These are phyloP conservation scores for Streblospio benedicti DNA, from an alignment of 1,140 invertebrate genomes.

Conservation along the genomic window DNA sequence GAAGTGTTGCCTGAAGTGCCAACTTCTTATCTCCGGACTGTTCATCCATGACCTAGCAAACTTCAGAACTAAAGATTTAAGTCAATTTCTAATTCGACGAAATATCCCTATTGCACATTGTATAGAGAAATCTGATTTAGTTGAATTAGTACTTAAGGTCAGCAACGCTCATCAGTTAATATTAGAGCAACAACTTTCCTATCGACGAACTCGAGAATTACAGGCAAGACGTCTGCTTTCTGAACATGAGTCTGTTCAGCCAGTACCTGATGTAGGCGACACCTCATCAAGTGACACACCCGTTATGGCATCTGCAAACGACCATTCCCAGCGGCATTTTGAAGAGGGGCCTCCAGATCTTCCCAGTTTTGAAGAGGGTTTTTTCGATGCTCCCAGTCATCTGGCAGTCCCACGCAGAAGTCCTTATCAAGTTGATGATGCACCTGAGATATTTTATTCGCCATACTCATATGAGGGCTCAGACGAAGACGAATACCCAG, in stretches of 20 bases:
- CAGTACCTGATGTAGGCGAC: slow-evolving; percentile 2
- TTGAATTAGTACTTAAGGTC: slow-evolving; percentile 37
- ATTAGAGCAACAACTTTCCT: slow-evolving; percentile 18
- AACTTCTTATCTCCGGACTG: too few species aligned
- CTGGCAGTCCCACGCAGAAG: too few species aligned
- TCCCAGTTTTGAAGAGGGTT: neutral
- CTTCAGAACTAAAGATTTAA: slow-evolving; percentile 42
- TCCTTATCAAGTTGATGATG: too few species aligned
- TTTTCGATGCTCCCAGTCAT: too few species aligned
- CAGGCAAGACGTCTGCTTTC: slow-evolving; percentile 19
- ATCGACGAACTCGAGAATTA: slow-evolving; percentile 17
- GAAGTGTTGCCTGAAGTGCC: too few species aligned
- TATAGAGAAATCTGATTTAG: slow-evolving; percentile 42
- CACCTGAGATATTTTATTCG: too few species aligned
- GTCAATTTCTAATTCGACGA: slow-evolving; percentile 30
- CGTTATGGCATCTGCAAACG: neutral
- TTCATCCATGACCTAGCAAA: slow-evolving; percentile 33
- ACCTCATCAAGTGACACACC: neutral
- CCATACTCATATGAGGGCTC: too few species aligned
- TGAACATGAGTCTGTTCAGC: slow-evolving; percentile 1
- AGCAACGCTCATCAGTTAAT: slow-evolving; percentile 22
- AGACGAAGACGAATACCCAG: neutral
- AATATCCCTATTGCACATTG: slow-evolving; percentile 37
- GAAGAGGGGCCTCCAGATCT: neutral
- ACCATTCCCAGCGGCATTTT: neutral